Evolutionary conservation across 35 echinoderm and acorn worm species (phyloP).

Genomic region (Patiria miniata): DNA sequence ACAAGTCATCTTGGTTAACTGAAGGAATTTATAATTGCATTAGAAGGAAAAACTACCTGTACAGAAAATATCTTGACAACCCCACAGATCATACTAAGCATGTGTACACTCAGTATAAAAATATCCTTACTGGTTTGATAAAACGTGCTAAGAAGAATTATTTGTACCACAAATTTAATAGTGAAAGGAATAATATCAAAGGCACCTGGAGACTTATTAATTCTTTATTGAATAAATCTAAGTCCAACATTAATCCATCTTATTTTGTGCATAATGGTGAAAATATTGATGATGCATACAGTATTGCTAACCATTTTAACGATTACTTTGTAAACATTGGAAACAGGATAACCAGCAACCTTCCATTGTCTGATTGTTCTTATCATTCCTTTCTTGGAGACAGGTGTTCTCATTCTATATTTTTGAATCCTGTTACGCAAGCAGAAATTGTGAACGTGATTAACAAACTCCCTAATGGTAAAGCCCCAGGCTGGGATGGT

Average conservation of each 20-base stretch:
- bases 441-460: conserved; percentile 9
- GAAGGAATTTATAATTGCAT: conserved; percentile 11
- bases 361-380: conserved; percentile 12
- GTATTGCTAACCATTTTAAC: conserved; percentile 8
- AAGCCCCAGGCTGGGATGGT: background rate
- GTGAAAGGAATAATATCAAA: conserved; percentile 14
- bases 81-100: background rate
- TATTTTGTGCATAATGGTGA: conserved; percentile 1
- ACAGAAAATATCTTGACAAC: background rate
- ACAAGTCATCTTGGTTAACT: conserved; percentile 1
- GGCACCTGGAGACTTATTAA: background rate
- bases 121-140: background rate
- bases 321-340: background rate
- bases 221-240: background rate
- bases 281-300: background rate
- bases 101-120: conserved; percentile 1
- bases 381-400: background rate
- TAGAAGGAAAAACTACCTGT: background rate
- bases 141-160: background rate
- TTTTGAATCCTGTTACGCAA: background rate
- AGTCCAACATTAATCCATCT: background rate
- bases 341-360: background rate
- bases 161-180: background rate
- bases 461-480: conserved; percentile 7
- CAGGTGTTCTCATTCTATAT: background rate